These are phyloP conservation scores for Pheosia gnoma DNA, from an alignment of 2,888 invertebrate species.

Conservation along the genomic window DNA sequence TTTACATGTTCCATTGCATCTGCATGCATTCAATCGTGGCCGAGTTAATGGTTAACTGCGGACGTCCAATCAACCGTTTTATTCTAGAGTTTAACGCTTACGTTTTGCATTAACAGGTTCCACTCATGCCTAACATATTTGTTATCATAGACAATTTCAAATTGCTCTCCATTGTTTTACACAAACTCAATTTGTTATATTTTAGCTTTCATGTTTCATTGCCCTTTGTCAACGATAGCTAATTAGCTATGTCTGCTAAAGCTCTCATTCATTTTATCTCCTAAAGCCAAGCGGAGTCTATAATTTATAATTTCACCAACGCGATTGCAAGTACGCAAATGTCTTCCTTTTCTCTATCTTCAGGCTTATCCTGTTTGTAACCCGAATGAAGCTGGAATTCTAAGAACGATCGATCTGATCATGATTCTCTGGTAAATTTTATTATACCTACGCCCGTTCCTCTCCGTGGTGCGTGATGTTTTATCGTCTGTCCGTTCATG, in stretches of 20 bases:
- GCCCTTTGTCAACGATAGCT: too few relatives aligned
- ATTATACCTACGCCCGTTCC: slow-evolving; percentile 26
- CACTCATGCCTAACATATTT: neutral
- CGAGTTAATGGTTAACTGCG: slow-evolving; percentile 18
- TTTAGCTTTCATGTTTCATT: too few relatives aligned
- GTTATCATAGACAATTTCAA: neutral
- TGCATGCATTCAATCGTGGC: slow-evolving; percentile 10
- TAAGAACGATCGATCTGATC: slow-evolving; percentile 2
- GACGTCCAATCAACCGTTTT: slow-evolving; percentile 28
- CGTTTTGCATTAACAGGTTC: neutral
- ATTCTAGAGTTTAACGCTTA: slow-evolving; percentile 18
- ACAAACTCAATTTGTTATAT: too few relatives aligned
- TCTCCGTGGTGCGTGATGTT: slow-evolving; percentile 39
- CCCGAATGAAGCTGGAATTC: slow-evolving; percentile 3
- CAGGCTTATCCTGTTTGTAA: neutral
- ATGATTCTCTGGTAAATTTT: slow-evolving; percentile 18
- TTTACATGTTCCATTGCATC: slow-evolving; percentile 2
- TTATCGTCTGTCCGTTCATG: slow-evolving; percentile 46
- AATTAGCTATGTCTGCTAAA: too few relatives aligned
- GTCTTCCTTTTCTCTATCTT: neutral
- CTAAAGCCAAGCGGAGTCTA: too few relatives aligned
- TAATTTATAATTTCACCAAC: neutral
- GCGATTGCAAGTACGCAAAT: neutral
- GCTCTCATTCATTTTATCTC: too few relatives aligned
- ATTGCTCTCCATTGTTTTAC: too few relatives aligned